Base-by-base conservation (phyloP, 2,797 vertebrate species). In the Artibeus lituratus region DNA sequence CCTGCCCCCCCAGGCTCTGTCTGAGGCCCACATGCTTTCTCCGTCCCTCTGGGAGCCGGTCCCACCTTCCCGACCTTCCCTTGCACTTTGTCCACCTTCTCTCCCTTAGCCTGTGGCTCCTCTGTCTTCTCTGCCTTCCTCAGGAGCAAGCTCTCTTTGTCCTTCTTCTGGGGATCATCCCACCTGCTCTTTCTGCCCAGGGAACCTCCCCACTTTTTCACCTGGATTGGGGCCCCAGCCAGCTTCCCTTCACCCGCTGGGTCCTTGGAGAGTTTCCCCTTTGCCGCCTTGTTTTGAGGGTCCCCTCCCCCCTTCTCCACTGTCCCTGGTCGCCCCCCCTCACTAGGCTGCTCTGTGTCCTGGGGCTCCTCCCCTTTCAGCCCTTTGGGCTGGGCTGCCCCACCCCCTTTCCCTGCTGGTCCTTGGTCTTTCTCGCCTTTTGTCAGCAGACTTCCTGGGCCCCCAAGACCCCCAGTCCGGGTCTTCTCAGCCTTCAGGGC, bases 21-120 rank as follows among this genome's bases (percentile, higher is more conserved):
- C 59, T 18, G 76, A n/a, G 96, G 96, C 14, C 96, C 97, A 5
- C 83, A 93, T 8, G 98, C 98, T 72, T 98, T 97, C 9, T 98
- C 98, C 37, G 97, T 97, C 92, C 85, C 95, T 49, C 97, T 96
- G 35, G 96, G 82, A 76, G 97, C 95, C 35, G 74, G 96, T 44
- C 81, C 90, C 5, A 76, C 78, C 51, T 77, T 47, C 26, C 94
- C 55, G 44, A 84, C 84, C 51, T 77, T 44, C 24, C 94, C 57
- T 51, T 86, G 89, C 76, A 1, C 53, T 9, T 7, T 47, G 76
- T 72, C 92, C 14, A 32, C 57, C 85, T 72, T 90, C 76, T 70
- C 72, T 1, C 0, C n/a, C 62, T n/a, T 87, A 42, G 19, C 19
- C 39, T 51, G 74, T 1, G 24, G 55, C 2, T 70, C 62, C 0